A percentile compares a stretch with the other conserved stretches of the same genome.
These are phyloP conservation scores for Colletes gigas DNA, from an alignment of 1,140 invertebrate genomes.

Conservation along the genomic window DNA sequence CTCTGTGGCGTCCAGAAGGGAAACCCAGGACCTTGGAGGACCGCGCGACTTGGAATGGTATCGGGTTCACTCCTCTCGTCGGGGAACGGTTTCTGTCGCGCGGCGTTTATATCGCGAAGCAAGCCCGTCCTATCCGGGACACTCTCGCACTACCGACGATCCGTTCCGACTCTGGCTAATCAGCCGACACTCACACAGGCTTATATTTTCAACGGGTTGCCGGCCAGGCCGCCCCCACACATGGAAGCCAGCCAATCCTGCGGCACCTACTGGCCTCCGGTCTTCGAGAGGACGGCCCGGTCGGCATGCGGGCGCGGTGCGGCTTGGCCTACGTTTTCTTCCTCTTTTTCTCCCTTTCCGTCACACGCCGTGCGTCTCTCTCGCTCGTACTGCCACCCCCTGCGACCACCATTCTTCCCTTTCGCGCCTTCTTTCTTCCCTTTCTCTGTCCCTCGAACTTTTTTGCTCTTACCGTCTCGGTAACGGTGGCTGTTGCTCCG, in stretches of 20 bases:
- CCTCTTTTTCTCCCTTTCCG: slow-evolving; percentile 40
- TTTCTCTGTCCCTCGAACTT: neutral
- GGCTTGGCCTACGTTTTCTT: slow-evolving; percentile 36
- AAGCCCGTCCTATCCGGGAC: slow-evolving; percentile 39
- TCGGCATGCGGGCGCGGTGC: slow-evolving; percentile 59
- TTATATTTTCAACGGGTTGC: slow-evolving; percentile 78
- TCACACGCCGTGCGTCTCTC: neutral
- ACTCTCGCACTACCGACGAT: slow-evolving; percentile 62
- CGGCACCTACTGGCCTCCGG: slow-evolving; percentile 37
- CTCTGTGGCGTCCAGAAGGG: neutral
- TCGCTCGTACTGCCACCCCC: neutral
- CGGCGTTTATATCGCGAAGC: slow-evolving; percentile 19
- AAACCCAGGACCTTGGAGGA: slow-evolving; percentile 48
- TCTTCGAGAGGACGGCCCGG: slow-evolving; percentile 35
- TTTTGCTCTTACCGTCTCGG: neutral
- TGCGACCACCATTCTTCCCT: no score
- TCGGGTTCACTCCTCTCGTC: slow-evolving; percentile 12
- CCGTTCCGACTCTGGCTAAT: slow-evolving; percentile 72
- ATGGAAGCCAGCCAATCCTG: slow-evolving; percentile 70
- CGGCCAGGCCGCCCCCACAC: slow-evolving; percentile 71
- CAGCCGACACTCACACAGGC: slow-evolving; percentile 77
- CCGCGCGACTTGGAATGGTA: slow-evolving; percentile 23
- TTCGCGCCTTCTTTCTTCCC: neutral
- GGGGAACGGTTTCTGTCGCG: slow-evolving; percentile 26
- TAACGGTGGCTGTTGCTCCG: no score